These are phyloP conservation scores for Invenusta paracnida DNA, from an alignment of 2,888 invertebrate genomes.

Conservation along the genomic window DNA sequence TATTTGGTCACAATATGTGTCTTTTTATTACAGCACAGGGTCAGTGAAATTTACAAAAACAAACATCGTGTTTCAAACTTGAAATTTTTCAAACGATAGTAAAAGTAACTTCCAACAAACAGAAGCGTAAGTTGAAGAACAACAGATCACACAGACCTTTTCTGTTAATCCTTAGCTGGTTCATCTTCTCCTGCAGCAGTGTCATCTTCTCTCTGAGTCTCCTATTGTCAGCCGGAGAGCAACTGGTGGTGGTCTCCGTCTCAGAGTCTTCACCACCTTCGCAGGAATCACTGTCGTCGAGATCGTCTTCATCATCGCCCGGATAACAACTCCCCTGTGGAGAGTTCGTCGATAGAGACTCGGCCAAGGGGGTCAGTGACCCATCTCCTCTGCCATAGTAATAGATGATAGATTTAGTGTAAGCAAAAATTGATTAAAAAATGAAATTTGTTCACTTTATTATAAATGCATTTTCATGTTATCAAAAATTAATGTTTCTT, in stretches of 20 bases:
- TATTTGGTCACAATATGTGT: too few relatives aligned
- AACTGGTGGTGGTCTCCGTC: background rate
- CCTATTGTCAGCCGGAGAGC: background rate
- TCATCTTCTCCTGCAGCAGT: background rate
- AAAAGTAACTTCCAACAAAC: too few relatives aligned
- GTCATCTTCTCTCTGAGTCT: background rate
- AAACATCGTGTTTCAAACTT: too few relatives aligned
- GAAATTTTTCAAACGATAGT: too few relatives aligned
- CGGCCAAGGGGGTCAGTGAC: background rate
- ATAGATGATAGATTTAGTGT: too few relatives aligned
- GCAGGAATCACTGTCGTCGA: background rate
- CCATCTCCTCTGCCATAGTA: background rate
- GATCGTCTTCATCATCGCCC: background rate
- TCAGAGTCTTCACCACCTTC: background rate
- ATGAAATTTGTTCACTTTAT: too few relatives aligned
- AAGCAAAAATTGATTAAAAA: too few relatives aligned
- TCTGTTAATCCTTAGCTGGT: background rate
- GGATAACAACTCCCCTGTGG: background rate
- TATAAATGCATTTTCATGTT: too few relatives aligned
- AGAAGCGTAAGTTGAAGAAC: too few relatives aligned
- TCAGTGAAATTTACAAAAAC: too few relatives aligned
- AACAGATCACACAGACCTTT: background rate
- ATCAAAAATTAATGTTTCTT: too few relatives aligned
- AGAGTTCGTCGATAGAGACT: background rate
- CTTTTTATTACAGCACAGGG: too few relatives aligned